Evolutionary conservation across 2,888 invertebrate genomes (phyloP).

Genomic region (Cantharis nigra): DNA sequence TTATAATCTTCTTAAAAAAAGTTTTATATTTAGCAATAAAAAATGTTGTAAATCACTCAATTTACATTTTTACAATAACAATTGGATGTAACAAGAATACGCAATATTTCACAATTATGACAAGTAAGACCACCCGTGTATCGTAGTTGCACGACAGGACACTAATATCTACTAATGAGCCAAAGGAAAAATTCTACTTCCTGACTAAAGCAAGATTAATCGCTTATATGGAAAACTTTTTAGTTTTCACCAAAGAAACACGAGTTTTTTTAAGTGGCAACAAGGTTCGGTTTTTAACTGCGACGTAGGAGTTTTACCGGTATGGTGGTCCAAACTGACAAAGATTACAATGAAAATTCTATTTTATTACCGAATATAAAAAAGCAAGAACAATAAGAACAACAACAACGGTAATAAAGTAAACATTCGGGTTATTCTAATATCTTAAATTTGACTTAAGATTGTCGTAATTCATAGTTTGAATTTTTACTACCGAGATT

Average conservation of each 20-base stretch:
- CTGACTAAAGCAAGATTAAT: not conserved
- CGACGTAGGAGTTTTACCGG: slow-evolving; percentile 19
- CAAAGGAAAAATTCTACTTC: slow-evolving; percentile 1
- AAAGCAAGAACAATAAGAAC: slow-evolving; percentile 47
- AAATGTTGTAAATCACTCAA: slow-evolving; percentile 16
- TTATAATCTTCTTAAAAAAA: not conserved
- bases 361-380: slow-evolving; percentile 43
- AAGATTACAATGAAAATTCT: slow-evolving; percentile 43
- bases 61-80: slow-evolving; percentile 37
- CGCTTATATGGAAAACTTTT: not conserved
- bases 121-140: slow-evolving; percentile 40
- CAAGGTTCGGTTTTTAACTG: not conserved
- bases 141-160: slow-evolving; percentile 35
- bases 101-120: slow-evolving; percentile 37
- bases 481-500: not conserved
- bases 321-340: slow-evolving; percentile 41
- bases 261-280: not conserved
- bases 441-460: not conserved
- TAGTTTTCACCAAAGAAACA: not conserved
- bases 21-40: not conserved
- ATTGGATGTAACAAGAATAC: slow-evolving; percentile 37
- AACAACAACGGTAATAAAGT: slow-evolving; percentile 46
- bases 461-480: not conserved
- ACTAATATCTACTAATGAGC: slow-evolving; percentile 26
- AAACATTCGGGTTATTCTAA: not conserved